A percentile compares a stretch with the other conserved stretches of the same genome.
These are phyloP conservation scores for Plagiodera versicolora DNA, from an alignment of 2,888 invertebrate species.

Conservation along the genomic window DNA sequence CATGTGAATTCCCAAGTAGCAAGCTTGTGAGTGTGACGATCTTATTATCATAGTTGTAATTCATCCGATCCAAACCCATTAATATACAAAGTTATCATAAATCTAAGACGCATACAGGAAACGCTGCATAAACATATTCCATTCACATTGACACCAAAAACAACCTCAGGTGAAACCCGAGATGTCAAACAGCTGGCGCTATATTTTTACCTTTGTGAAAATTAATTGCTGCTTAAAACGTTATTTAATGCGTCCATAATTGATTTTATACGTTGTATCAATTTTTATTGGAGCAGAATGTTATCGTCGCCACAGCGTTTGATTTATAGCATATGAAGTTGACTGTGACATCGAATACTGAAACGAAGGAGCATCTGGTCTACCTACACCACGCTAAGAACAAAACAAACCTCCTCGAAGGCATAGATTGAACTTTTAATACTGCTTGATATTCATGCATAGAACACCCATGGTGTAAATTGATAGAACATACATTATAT, in stretches of 20 bases:
- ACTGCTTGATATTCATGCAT: conserved; percentile 5
- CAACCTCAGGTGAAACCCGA: conserved; percentile 38
- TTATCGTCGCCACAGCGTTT: neutral
- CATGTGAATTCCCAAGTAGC: no score
- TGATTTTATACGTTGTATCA: conserved; percentile 25
- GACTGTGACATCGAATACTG: neutral
- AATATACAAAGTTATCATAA: conserved; percentile 29
- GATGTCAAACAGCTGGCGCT: conserved; percentile 28
- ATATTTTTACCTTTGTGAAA: conserved; percentile 29
- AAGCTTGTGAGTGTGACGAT: no score
- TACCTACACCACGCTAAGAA: no score
- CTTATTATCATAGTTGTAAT: neutral
- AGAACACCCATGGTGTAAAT: conserved; percentile 25
- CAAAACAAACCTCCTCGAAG: no score
- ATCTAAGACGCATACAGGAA: conserved; percentile 36
- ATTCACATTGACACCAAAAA: conserved; percentile 35
- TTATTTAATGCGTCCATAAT: conserved; percentile 32
- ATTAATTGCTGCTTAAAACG: conserved; percentile 27
- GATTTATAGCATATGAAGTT: neutral
- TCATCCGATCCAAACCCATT: conserved; percentile 10
- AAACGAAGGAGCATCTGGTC: neutral
- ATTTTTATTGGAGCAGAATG: conserved; percentile 17
- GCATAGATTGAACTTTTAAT: no score
- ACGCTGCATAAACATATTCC: conserved; percentile 37
- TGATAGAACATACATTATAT: conserved; percentile 25